A percentile compares a stretch with the other conserved stretches of the same genome.
Conservation (phyloP, 1,140 invertebrate species). For the Pseudomyrmex gracilis region DNA sequence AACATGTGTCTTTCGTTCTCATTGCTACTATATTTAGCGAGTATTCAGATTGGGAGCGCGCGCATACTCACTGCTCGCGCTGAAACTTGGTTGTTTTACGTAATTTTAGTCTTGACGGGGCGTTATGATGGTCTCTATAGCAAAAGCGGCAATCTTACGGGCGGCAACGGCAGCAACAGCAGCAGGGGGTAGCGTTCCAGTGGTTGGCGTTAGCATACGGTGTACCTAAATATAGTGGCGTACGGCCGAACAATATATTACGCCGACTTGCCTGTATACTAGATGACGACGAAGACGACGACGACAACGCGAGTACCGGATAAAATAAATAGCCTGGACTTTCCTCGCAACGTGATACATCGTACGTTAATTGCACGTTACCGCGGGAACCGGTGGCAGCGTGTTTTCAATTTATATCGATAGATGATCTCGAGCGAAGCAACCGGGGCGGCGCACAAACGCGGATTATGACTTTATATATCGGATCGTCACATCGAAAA, state of each 20-base stretch:
- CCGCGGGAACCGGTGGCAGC: constrained; percentile 15
- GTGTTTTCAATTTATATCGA: constrained; percentile 59
- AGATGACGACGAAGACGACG: constrained; percentile 38
- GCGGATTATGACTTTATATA: constrained; percentile 51
- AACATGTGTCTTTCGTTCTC: background rate
- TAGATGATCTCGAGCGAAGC: constrained; percentile 32
- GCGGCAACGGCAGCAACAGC: constrained; percentile 43
- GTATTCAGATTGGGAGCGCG: constrained; percentile 10
- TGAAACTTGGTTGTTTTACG: constrained; percentile 54
- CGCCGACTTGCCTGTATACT: constrained; percentile 40
- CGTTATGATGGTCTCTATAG: constrained; percentile 33
- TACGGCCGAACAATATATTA: constrained; percentile 55
- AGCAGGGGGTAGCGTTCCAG: constrained; percentile 59
- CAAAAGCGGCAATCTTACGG: constrained; percentile 50
- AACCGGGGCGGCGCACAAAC: background rate
- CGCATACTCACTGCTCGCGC: constrained; percentile 17
- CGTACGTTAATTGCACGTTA: constrained; percentile 52
- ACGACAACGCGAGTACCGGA: constrained; percentile 8
- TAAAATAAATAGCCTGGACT: constrained; percentile 55
- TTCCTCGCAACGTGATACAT: constrained; percentile 54
- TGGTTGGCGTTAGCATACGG: constrained; percentile 57
- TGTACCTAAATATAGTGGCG: constrained; percentile 58
- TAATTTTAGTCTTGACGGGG: constrained; percentile 47
- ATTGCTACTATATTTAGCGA: background rate
- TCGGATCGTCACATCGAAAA: constrained; percentile 47